Evolutionary conservation across 2,113 vertebrate species (phyloP), one percentile per base, ranked within the genome.

Genomic region (Prochilodus magdalenae): DNA sequence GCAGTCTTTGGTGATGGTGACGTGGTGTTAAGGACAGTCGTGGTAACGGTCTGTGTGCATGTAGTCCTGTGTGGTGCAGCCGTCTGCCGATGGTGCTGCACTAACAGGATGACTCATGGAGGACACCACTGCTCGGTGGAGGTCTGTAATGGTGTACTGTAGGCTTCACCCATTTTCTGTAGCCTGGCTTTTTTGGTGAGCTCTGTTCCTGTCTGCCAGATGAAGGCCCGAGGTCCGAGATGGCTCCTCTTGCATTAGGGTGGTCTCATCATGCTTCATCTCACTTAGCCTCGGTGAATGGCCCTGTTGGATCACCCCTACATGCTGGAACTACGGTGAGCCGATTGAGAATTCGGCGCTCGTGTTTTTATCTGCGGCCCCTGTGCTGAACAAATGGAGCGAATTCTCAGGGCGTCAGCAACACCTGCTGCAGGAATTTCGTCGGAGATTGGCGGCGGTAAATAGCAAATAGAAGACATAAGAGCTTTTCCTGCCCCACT

Each of bases 261-360:
- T n/a, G n/a, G n/a, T 66, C 18, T 24, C 53, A 26, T 69, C 12
- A 20, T 70, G 69, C 59, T 69, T 80, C 55, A 75, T 66, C 30
- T 77, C 51, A 60, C 44, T 83, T 53, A 47, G 33, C 12, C 40
- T n/a, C 36, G 29, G 66, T 5, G 33, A 72, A 22, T 1, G 26
- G 40, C 69, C 69, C 55, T 62, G 66, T 44, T 62, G 72, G 80
- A 75, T 67, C 66, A n/a, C 33, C 53, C 57, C 1, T 8, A 44
- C 60, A 63, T 30, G 16, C 5, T 27, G 20, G 33, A 55, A 80
- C 44, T 63, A 70, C 29, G 15, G 30, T 16, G 18, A 78, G 53
- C 4, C 49, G 55, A 63, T 22, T 81, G 63, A 75, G 63, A 75
- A 80, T 84, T 55, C 74, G 62, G 72, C 73, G 71, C 77, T 75